Conservation (phyloP, 2,797 vertebrate genomes). For the Erithacus rubecula region DNA sequence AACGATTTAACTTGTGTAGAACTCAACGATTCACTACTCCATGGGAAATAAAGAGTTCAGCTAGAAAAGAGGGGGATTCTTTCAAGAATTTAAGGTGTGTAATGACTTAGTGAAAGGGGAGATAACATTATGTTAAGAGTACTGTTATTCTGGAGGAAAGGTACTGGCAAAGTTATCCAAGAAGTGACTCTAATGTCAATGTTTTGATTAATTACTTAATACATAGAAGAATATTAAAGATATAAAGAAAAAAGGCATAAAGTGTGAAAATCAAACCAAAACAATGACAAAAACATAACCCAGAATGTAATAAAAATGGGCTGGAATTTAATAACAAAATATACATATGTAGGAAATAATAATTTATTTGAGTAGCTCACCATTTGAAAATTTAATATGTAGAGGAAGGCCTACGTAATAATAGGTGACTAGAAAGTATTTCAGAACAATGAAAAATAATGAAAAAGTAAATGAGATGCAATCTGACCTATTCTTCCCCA, state of each 20-base stretch:
- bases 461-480: background rate
- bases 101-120: background rate
- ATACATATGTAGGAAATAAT: background rate
- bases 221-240: background rate
- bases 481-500: background rate
- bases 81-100: background rate
- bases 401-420: background rate
- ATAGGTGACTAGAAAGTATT: background rate
- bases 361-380: background rate
- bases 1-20: background rate
- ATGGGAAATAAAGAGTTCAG: background rate
- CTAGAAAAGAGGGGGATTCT: background rate
- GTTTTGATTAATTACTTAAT: background rate
- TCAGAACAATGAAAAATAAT: background rate
- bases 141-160: background rate
- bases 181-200: background rate
- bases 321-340: background rate
- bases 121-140: background rate
- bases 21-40: background rate
- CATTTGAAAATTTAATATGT: background rate
- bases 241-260: background rate
- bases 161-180: background rate
- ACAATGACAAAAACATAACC: background rate
- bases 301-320: background rate
- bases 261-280: background rate